Evolutionary conservation across 1,140 invertebrate species (phyloP).

Genomic region (Saxidomus purpurata): DNA sequence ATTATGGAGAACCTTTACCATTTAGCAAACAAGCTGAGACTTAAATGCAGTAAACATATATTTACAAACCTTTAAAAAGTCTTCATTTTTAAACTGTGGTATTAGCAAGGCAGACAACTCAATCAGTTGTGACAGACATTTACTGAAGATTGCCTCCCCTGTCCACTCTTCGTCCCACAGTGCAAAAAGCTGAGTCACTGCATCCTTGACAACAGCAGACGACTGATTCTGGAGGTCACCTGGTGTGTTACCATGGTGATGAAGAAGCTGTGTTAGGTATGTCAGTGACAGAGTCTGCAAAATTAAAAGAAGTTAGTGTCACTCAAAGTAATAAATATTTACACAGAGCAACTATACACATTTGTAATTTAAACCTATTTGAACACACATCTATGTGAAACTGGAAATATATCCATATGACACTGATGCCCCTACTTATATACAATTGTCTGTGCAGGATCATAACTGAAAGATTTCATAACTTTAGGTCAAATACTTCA

Average conservation of each 20-base stretch:
- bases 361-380: too few species aligned
- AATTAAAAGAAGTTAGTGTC: neutral
- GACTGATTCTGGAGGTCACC: neutral
- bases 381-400: too few species aligned
- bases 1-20: too few species aligned
- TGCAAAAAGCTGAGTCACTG: neutral
- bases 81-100: constrained; percentile 2
- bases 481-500: too few species aligned
- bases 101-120: constrained; percentile 35
- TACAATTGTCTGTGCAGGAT: too few species aligned
- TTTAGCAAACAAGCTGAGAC: too few species aligned
- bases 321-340: too few species aligned
- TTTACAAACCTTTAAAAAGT: constrained; percentile 36
- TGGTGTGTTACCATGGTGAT: neutral
- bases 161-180: constrained; percentile 31
- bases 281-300: constrained; percentile 13
- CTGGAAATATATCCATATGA: too few species aligned
- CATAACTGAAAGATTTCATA: too few species aligned
- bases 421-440: too few species aligned
- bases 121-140: constrained; percentile 38
- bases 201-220: neutral
- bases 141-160: constrained; percentile 44
- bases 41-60: too few species aligned
- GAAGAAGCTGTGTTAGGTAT: constrained; percentile 5
- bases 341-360: too few species aligned